Evolutionary conservation across 2,797 vertebrate genomes (phyloP).

Genomic region (Macropodus opercularis): DNA sequence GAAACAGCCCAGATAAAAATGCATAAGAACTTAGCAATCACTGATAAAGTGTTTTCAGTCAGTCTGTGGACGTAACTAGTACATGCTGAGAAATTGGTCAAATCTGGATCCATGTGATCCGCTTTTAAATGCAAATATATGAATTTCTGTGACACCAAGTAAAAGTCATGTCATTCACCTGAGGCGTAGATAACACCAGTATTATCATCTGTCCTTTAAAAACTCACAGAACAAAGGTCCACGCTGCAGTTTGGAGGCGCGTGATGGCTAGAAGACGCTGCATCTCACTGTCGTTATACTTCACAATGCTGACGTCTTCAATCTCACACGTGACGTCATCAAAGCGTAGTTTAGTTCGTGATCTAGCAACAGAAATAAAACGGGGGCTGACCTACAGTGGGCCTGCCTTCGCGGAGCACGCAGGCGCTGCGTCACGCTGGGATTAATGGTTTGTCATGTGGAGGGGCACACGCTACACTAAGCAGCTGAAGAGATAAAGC

Average conservation of each 20-base stretch:
- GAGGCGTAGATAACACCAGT: neutral
- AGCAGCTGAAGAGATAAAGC: conserved; percentile 78
- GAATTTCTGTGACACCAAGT: neutral
- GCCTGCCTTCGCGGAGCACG: neutral
- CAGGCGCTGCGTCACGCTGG: conserved; percentile 58
- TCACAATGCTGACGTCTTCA: no score
- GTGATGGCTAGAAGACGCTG: no score
- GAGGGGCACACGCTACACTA: conserved; percentile 66
- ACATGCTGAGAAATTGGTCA: no score
- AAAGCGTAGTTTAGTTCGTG: neutral
- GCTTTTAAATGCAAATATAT: neutral
- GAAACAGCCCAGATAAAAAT: no score
- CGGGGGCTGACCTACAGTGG: neutral
- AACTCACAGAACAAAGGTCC: neutral
- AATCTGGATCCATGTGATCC: no score
- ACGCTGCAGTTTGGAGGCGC: neutral
- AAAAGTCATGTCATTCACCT: conserved; percentile 1
- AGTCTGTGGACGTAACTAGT: no score
- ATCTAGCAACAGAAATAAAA: conserved; percentile 18
- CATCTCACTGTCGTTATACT: no score
- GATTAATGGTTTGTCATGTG: conserved; percentile 66
- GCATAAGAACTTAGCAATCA: no score
- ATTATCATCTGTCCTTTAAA: neutral
- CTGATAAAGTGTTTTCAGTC: no score
- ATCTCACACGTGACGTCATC: conserved; percentile 4